Evolutionary conservation across 2,113 vertebrate species (phyloP).

Genomic region (Actinemys pallida): DNA sequence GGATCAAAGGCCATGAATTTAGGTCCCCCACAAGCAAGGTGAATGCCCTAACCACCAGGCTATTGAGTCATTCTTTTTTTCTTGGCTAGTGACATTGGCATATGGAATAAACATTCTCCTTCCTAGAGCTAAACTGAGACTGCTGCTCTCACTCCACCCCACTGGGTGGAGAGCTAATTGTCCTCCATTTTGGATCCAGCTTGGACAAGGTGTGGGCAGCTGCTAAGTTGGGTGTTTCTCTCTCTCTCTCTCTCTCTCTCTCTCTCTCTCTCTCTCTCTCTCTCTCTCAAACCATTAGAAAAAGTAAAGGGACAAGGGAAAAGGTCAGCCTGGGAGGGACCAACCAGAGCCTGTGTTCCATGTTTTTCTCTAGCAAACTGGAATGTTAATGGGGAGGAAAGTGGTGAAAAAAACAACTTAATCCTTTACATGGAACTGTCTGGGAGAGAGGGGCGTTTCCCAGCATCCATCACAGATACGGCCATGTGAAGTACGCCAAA

Average conservation of each 20-base stretch:
- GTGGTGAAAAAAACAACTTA: not conserved
- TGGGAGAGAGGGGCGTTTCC: not conserved
- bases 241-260: not conserved
- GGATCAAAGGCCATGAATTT: not conserved
- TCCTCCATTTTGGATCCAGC: too few species aligned
- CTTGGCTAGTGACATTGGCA: not conserved
- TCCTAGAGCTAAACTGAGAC: not conserved
- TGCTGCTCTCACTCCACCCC: not conserved
- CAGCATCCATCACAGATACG: not conserved
- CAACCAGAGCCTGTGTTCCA: not conserved
- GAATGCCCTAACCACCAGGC: not conserved
- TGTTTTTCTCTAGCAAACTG: not conserved
- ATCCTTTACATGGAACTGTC: not conserved
- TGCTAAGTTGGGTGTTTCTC: too few species aligned
- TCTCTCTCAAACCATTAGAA: not conserved
- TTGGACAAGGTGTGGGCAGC: too few species aligned
- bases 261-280: not conserved
- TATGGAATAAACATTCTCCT: not conserved
- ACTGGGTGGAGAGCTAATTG: too few species aligned
- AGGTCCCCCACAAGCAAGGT: not conserved
- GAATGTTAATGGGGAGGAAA: accelerated
- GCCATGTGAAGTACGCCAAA: not conserved
- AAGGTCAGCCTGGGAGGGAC: not conserved
- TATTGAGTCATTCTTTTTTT: not conserved
- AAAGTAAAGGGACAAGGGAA: not conserved